phyloP scores from a whole-genome alignment of 1,140 invertebrate genomes.

The Drosophila watanabei region DNA sequence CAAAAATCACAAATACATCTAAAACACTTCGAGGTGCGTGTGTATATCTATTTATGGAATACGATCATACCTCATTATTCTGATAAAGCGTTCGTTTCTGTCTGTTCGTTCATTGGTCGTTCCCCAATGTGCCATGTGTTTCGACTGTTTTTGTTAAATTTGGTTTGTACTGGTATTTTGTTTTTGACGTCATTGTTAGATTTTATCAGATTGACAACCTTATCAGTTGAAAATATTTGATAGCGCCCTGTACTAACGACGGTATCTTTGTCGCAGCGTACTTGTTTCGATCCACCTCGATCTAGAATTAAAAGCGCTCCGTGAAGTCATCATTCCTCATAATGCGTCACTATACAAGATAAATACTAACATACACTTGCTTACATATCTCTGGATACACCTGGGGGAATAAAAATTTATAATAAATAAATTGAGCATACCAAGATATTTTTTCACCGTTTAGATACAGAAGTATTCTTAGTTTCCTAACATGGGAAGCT shows the following conservation, averaged over 20 bases:
- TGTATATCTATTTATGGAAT: slow-evolving; percentile 32
- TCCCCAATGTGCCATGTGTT: not conserved
- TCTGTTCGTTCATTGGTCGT: not conserved
- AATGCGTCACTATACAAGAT: slow-evolving; percentile 8
- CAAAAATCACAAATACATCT: not conserved
- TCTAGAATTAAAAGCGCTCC: not conserved
- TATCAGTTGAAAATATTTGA: slow-evolving; percentile 12
- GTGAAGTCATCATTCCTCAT: slow-evolving; percentile 8
- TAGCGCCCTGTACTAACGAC: not conserved
- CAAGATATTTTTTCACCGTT: too few species aligned
- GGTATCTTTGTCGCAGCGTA: not conserved
- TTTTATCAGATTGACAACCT: slow-evolving; percentile 14
- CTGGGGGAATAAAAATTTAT: too few species aligned
- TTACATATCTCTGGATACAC: too few species aligned
- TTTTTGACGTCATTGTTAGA: slow-evolving; percentile 8
- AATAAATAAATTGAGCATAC: too few species aligned
- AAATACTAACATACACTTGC: not conserved
- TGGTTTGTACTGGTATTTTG: slow-evolving; percentile 12
- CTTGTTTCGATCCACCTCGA: slow-evolving; percentile 5
- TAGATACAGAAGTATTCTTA: too few species aligned
- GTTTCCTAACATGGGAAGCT: too few species aligned
- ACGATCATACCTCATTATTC: slow-evolving; percentile 7
- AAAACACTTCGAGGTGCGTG: slow-evolving; percentile 5
- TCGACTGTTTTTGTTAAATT: not conserved
- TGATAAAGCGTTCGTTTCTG: slow-evolving; percentile 8